These are phyloP conservation scores for Argya squamiceps DNA, from an alignment of 2,797 vertebrate species.

Conservation along the genomic window DNA sequence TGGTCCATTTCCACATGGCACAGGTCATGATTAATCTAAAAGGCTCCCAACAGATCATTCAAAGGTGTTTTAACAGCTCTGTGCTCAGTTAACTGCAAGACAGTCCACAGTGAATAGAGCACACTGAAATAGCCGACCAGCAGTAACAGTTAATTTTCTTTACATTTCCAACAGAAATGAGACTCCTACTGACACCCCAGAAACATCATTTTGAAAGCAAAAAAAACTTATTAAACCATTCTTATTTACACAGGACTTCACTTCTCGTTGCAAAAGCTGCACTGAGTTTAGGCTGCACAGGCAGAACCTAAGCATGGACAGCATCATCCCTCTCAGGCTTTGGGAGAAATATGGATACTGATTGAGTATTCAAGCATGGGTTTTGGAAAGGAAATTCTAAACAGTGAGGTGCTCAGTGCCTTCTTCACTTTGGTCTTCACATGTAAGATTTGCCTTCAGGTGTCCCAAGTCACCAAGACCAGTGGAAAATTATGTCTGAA, in stretches of 20 bases:
- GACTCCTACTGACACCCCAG: neutral
- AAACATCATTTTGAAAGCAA: neutral
- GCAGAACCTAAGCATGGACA: neutral
- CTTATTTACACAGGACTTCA: neutral
- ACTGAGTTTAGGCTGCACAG: neutral
- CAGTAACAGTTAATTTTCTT: neutral
- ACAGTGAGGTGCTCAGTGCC: neutral
- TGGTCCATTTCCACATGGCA: neutral
- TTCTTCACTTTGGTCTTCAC: neutral
- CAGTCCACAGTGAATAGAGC: neutral
- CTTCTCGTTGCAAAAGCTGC: neutral
- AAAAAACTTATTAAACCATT: neutral
- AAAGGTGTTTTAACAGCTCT: neutral
- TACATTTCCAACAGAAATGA: neutral
- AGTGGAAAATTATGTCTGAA: neutral
- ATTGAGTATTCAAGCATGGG: rapidly evolving
- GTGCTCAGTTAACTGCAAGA: neutral
- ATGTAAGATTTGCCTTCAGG: neutral
- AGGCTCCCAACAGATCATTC: neutral
- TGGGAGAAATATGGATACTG: neutral
- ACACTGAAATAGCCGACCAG: neutral
- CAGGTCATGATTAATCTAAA: neutral
- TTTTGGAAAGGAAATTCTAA: neutral
- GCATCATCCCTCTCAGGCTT: neutral
- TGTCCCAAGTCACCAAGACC: neutral